Conservation (phyloP, 2,113 vertebrate species). For the Plotosus lineatus region DNA sequence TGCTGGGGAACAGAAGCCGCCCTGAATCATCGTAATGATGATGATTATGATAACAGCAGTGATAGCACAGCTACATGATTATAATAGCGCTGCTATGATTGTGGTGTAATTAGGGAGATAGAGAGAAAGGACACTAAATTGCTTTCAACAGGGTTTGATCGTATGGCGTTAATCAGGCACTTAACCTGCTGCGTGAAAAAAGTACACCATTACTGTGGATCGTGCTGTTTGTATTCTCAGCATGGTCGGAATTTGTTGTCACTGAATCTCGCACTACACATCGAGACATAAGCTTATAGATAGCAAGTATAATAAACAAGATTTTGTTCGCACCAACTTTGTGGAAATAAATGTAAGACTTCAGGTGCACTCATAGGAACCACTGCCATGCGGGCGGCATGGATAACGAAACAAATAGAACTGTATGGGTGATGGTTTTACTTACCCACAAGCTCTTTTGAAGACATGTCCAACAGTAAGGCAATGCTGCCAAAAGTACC, state of each 20-base stretch:
- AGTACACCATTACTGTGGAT: background rate
- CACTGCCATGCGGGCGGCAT: no score
- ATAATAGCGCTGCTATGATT: conserved; percentile 19
- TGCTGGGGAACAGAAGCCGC: conserved; percentile 14
- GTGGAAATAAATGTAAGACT: background rate
- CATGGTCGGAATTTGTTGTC: no score
- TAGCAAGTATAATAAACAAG: background rate
- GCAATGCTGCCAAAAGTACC: no score
- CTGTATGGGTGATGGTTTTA: no score
- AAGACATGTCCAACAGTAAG: no score
- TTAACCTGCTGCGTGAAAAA: conserved; percentile 5
- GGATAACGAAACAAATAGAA: no score
- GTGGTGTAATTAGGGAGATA: conserved; percentile 11
- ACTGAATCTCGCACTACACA: background rate
- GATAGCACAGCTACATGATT: conserved; percentile 32
- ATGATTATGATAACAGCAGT: conserved; percentile 9
- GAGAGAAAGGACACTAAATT: background rate
- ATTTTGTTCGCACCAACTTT: background rate
- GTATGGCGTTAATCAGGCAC: background rate
- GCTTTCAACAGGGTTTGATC: background rate
- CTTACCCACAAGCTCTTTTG: no score
- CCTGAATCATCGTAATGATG: conserved; percentile 17
- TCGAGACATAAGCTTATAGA: no score
- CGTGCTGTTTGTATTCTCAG: background rate
- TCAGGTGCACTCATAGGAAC: no score